Base-by-base conservation (phyloP, 2,797 vertebrate species). In the Morus bassanus region DNA sequence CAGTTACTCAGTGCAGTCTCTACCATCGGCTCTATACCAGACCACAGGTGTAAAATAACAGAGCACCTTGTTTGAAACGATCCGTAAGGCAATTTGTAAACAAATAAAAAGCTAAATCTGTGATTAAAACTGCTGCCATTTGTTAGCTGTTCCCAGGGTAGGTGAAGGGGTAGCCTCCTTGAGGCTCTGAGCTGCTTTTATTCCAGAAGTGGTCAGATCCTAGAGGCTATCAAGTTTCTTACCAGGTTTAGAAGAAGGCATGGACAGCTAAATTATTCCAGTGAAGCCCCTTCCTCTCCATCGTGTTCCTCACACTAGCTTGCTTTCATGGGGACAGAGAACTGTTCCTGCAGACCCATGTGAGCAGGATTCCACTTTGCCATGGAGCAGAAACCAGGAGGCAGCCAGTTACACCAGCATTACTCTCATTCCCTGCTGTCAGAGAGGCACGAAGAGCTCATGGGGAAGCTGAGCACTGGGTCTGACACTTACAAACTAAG, bases 401-500 rank as follows among this genome's bases (percentile, higher is more conserved):
- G 30, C 61, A 95, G 43, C 10, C n/a, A 39, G 28, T 80, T 89
- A 57, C 11, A 53, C 30, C 77, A 89, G 37, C 46, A 56, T 18
- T 73, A 12, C 15, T 77, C 53, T 77, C 37, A 25, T 88, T 85
- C 7, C 33, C 33, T 35, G 35, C 60, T 91, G 41, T 65, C 82
- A 89, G 63, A 79, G 48, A 84, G 60, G 18, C 54, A 90, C 57
- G 74, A 89, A 82, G 68, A 61, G 48, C 33, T 88, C 46, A 46
- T 13, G 56, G 73, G 45, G 28, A 88, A 91, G 43, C 43, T 75
- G 64, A 59, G 46, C 23, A 16, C 65, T 54, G 46, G 13, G 24
- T 77, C 75, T 93, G 92, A 89, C 89, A 87, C 41, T 81, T 95
- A 81, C 43, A 96, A 92, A 77, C 60, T 46, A 54, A 59, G 46